phyloP scores from a whole-genome alignment of 2,888 invertebrate species.

The Chymomyza amoena region DNA sequence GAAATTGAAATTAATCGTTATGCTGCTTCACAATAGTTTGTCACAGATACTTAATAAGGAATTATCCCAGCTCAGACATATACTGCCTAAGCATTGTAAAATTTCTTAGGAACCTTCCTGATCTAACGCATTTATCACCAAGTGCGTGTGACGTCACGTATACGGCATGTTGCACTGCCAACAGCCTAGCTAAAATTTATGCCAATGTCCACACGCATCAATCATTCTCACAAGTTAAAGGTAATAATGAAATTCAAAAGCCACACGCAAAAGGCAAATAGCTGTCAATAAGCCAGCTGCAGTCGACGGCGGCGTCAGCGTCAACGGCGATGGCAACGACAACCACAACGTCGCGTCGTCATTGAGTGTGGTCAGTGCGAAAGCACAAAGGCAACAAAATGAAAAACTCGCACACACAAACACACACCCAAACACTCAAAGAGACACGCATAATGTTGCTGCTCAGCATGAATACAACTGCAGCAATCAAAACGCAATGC shows the following conservation, averaged over 20 bases:
- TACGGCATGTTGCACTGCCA: not conserved
- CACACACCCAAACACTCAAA: not conserved
- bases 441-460: constrained; percentile 8
- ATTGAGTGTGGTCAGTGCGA: constrained; percentile 62
- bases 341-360: no score
- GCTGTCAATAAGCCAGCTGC: constrained; percentile 41
- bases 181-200: constrained; percentile 10
- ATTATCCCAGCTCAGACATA: no score
- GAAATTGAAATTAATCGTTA: no score
- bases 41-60: no score
- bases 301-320: not conserved
- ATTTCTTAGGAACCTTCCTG: constrained; percentile 7
- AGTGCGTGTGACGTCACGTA: not conserved
- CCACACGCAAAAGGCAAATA: constrained; percentile 34
- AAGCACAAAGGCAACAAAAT: constrained; percentile 31
- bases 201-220: constrained; percentile 21
- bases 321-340: not conserved
- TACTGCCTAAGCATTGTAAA: not conserved
- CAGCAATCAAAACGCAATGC: not conserved
- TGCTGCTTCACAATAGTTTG: no score
- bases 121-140: not conserved
- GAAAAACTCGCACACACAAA: constrained; percentile 7
- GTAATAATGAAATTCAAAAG: constrained; percentile 33
- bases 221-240: constrained; percentile 26
- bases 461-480: constrained; percentile 1